Base-by-base conservation (phyloP, 1,140 invertebrate genomes). In the Drosophila nigromelanica region DNA sequence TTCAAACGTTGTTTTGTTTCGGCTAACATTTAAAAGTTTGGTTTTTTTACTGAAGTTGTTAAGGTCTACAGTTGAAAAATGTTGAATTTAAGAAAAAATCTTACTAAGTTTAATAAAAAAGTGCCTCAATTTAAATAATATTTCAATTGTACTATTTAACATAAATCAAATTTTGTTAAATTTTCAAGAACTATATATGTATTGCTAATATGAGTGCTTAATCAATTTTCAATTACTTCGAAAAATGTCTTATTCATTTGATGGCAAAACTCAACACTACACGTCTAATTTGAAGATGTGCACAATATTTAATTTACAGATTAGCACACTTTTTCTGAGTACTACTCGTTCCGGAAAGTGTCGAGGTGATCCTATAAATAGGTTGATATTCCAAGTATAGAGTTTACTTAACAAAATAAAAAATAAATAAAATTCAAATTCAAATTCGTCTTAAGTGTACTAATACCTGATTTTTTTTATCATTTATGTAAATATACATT, bases 361-460 rank as follows among this genome's bases (percentile, higher is more conserved):
- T 30, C n/a, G 10, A n/a, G 10, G 30, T 8, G 35, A 6, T 51
- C 39, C 62, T 58, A 67, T 54, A 62, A 70, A 70, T 70, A 70
- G 37, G 35, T 11, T 39, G 18, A 35, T 50, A 50, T 27, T 14
- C 15, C 15, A 33, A 50, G 33, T 35, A 30, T 15, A 18, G 43
- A 10, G 30, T 39, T 73, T 55, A 67, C 30, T 73, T 55, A 73
- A 39, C 33, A 15, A 27, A 56, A 48, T 2, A 5, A 27, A 50
- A 33, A 8, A 35, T 12, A 33, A 8, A 35, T 12, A 35, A 8
- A 35, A 35, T 33, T 33, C 6, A 7, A 35, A 7, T 37, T 54
- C 55, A 35, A 59, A 21, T 51, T 24, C n/a, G 10, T 5, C 40
- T 43, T 12, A 39, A 54, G 10, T 39, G 4, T 39, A 21, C 59